phyloP scores from a whole-genome alignment of 1,140 invertebrate genomes.

The Reticulitermes speratus region DNA sequence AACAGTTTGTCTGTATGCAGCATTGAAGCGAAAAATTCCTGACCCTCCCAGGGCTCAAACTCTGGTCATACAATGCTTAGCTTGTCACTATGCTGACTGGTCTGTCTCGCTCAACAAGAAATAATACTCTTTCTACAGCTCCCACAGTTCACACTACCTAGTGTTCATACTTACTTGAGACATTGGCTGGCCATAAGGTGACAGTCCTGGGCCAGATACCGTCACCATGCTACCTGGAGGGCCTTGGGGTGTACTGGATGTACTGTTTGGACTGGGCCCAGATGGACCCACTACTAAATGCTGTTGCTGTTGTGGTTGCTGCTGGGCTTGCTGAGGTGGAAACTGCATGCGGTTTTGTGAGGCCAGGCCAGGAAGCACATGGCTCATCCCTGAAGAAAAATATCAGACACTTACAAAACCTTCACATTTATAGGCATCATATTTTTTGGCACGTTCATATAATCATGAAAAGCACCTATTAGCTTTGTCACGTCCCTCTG shows the following conservation, averaged over 20 bases:
- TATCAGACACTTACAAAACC: neutral
- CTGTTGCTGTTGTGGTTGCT: slow-evolving; percentile 37
- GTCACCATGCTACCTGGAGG: slow-evolving; percentile 27
- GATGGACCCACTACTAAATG: slow-evolving; percentile 30
- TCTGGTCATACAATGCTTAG: too few relatives aligned
- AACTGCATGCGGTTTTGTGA: slow-evolving; percentile 34
- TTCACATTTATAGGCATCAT: neutral
- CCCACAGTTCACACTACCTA: neutral
- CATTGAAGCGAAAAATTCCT: too few relatives aligned
- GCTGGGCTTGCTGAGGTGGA: slow-evolving; percentile 33
- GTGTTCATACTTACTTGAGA: slow-evolving; percentile 16
- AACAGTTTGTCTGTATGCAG: too few relatives aligned
- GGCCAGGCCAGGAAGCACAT: slow-evolving; percentile 26
- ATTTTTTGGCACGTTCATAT: neutral
- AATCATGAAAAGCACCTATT: too few relatives aligned
- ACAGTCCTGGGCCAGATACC: slow-evolving; percentile 34
- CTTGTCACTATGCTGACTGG: too few relatives aligned
- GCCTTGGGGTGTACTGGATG: slow-evolving; percentile 7
- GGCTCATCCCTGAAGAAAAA: slow-evolving; percentile 29
- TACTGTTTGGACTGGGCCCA: slow-evolving; percentile 36
- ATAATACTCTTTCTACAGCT: too few relatives aligned
- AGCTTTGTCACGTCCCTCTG: too few relatives aligned
- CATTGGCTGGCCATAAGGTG: slow-evolving; percentile 35
- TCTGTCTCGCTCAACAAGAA: too few relatives aligned
- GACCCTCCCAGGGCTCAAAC: too few relatives aligned